Evolutionary conservation across 2,888 invertebrate species (phyloP).

Genomic region (Margaritifera margaritifera): DNA sequence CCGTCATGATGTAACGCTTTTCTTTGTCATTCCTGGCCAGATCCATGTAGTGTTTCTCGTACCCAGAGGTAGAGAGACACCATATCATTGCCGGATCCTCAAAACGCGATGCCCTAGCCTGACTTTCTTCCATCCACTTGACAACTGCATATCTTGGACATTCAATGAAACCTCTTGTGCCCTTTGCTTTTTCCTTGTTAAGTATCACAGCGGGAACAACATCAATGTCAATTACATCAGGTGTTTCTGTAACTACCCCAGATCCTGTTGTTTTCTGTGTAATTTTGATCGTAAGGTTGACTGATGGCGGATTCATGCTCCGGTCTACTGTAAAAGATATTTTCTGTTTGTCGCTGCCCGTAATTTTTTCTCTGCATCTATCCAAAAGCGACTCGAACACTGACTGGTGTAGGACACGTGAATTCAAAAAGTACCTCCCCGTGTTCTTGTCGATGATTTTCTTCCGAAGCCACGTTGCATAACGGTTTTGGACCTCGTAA

Average conservation of each 20-base stretch:
- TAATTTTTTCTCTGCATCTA: background rate
- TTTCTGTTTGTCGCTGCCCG: background rate
- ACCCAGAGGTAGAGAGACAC: slow-evolving; percentile 38
- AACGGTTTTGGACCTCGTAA: slow-evolving; percentile 4
- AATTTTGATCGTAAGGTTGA: slow-evolving; percentile 26
- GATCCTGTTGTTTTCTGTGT: no score
- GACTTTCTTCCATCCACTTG: slow-evolving; percentile 36
- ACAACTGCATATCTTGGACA: slow-evolving; percentile 40
- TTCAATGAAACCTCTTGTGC: slow-evolving; percentile 12
- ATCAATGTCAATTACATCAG: slow-evolving; percentile 35
- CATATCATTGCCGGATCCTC: slow-evolving; percentile 29
- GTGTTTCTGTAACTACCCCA: no score
- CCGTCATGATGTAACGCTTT: slow-evolving; percentile 38
- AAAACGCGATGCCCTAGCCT: slow-evolving; percentile 2
- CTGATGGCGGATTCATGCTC: slow-evolving; percentile 26
- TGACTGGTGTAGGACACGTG: slow-evolving; percentile 10
- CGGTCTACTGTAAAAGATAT: slow-evolving; percentile 18
- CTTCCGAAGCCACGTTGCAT: slow-evolving; percentile 9
- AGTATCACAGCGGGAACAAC: slow-evolving; percentile 40
- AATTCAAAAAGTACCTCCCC: slow-evolving; percentile 9
- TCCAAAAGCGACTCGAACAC: slow-evolving; percentile 28
- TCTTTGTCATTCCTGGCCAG: slow-evolving; percentile 18
- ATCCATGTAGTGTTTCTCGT: slow-evolving; percentile 43
- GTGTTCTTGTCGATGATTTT: slow-evolving; percentile 6
- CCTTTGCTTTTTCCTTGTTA: slow-evolving; percentile 13